These are phyloP conservation scores for Lordiphosa mommai DNA, from an alignment of 1,140 invertebrate genomes.

Conservation along the genomic window DNA sequence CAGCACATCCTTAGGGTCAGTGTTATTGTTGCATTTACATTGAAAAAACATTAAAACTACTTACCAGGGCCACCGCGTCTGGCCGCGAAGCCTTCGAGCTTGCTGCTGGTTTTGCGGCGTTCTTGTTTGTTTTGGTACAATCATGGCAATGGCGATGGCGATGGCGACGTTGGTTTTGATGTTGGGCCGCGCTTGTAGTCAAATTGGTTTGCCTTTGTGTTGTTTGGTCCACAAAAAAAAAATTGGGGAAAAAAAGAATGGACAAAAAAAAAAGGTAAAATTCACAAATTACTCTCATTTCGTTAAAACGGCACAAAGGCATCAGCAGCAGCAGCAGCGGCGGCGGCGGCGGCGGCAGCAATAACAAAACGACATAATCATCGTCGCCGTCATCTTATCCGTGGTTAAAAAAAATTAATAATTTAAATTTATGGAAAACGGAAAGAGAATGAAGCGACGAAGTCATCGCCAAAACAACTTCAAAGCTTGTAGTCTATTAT, in stretches of 20 bases:
- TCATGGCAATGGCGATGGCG: constrained; percentile 26
- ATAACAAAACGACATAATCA: constrained; percentile 76
- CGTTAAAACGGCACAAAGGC: constrained; percentile 72
- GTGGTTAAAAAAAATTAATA: constrained; percentile 74
- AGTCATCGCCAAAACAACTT: constrained; percentile 71
- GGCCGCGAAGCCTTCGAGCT: background rate
- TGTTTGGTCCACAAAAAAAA: constrained; percentile 41
- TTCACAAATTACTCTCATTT: constrained; percentile 75
- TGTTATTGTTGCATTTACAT: constrained; percentile 33
- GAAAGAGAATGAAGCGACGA: constrained; percentile 73
- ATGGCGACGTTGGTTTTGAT: constrained; percentile 58
- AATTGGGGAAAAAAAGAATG: constrained; percentile 18
- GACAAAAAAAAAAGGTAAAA: constrained; percentile 55
- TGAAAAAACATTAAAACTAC: constrained; percentile 18
- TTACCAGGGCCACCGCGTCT: background rate
- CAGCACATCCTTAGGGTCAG: background rate
- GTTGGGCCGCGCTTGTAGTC: constrained; percentile 64
- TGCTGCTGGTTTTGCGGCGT: constrained; percentile 1
- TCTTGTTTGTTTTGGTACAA: constrained; percentile 49
- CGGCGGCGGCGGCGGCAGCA: constrained; percentile 37
- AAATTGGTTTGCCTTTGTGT: constrained; percentile 65
- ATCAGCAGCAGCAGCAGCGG: constrained; percentile 6
- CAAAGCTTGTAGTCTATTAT: constrained; percentile 71
- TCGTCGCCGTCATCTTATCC: constrained; percentile 73
- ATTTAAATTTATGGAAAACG: constrained; percentile 75